A percentile compares a stretch with the other conserved stretches of the same genome.
phyloP scores from a whole-genome alignment of 2,888 invertebrate species.

The Thereva unica region DNA sequence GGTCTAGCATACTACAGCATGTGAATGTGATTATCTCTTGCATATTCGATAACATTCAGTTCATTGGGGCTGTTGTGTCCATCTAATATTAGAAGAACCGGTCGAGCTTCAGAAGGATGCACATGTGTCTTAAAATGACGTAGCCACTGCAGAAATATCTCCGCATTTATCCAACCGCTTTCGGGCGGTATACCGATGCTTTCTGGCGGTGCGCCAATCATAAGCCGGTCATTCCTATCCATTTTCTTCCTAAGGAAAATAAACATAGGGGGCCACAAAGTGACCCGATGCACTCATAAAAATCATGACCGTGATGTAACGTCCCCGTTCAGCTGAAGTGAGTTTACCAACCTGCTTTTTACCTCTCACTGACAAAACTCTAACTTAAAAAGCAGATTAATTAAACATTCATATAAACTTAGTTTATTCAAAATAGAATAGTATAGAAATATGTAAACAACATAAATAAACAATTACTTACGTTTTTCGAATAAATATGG shows the following conservation, averaged over 20 bases:
- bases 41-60: neutral
- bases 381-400: too few relatives aligned
- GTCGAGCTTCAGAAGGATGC: neutral
- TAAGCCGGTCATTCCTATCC: neutral
- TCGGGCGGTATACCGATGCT: neutral
- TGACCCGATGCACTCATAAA: neutral
- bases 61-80: neutral
- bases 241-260: too few relatives aligned
- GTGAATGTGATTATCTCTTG: neutral
- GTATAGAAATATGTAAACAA: too few relatives aligned
- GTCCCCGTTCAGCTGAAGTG: too few relatives aligned
- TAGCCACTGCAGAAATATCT: neutral
- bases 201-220: neutral
- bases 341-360: too few relatives aligned
- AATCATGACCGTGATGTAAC: too few relatives aligned
- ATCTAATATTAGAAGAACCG: neutral
- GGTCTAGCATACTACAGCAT: neutral
- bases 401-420: too few relatives aligned
- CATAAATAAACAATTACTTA: too few relatives aligned
- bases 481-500: too few relatives aligned
- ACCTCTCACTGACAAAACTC: too few relatives aligned
- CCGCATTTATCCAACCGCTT: conserved; percentile 4
- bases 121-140: conserved; percentile 3
- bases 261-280: neutral
- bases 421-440: too few relatives aligned